Evolutionary conservation across 2,113 vertebrate genomes (phyloP).

Genomic region (Pollimyrus isidori): DNA sequence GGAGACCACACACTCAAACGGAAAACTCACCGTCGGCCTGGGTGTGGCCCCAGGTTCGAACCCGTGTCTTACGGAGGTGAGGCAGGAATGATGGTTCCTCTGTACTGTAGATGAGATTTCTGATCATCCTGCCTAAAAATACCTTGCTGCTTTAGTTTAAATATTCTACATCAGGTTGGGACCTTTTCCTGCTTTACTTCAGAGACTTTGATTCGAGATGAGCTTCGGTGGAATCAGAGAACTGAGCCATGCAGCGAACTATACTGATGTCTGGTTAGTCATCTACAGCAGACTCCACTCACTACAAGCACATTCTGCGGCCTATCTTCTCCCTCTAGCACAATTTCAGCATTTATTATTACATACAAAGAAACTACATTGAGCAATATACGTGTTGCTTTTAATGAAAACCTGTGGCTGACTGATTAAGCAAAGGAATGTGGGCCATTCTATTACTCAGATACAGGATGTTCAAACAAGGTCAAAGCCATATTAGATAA

Average conservation of each 20-base stretch:
- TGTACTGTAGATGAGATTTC: neutral
- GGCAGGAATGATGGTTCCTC: neutral
- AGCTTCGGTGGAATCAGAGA: neutral
- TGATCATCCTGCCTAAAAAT: neutral
- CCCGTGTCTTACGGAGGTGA: neutral
- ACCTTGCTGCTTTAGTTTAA: neutral
- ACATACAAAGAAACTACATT: slow-evolving; percentile 7
- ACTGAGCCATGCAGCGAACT: neutral
- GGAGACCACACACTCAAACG: neutral
- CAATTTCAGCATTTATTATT: neutral
- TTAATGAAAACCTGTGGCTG: neutral
- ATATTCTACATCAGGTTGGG: neutral
- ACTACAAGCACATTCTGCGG: neutral
- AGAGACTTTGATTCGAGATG: neutral
- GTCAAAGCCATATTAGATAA: slow-evolving; percentile 11
- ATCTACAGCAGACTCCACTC: neutral
- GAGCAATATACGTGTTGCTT: neutral
- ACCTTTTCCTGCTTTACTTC: neutral
- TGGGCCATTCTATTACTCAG: neutral
- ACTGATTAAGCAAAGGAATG: slow-evolving; percentile 5
- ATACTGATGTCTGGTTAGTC: neutral
- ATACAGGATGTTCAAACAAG: neutral
- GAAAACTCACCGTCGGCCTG: neutral
- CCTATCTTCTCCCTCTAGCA: neutral
- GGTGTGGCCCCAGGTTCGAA: neutral